Evolutionary conservation across 2,113 vertebrate species (phyloP).

Genomic region (Ptilonorhynchus violaceus): DNA sequence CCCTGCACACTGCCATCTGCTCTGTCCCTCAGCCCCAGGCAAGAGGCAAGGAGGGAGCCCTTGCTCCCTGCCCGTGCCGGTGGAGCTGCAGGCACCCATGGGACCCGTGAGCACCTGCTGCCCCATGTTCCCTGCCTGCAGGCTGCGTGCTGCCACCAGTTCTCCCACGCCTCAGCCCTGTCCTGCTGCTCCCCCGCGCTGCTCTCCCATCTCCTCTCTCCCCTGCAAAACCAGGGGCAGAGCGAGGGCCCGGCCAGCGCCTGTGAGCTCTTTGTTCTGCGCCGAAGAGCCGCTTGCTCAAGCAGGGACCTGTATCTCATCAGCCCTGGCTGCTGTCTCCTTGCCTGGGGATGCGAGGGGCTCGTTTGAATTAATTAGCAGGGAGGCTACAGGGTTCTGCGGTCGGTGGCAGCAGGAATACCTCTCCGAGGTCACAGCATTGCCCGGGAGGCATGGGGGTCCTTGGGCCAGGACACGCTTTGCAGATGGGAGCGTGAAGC

Average conservation of each 20-base stretch:
- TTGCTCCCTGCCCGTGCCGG: not conserved
- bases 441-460: rapidly evolving
- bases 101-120: not conserved
- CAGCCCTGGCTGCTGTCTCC: slow-evolving; percentile 12
- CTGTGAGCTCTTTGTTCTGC: slow-evolving; percentile 35
- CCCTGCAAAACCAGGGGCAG: not conserved
- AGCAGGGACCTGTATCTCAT: not conserved
- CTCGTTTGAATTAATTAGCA: slow-evolving; percentile 10
- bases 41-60: not conserved
- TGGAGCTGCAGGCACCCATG: not conserved
- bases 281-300: not conserved
- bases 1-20: slow-evolving; percentile 1
- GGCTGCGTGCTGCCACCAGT: not conserved
- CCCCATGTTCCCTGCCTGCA: rapidly evolving
- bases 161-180: not conserved
- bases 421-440: not conserved
- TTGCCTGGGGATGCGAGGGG: not conserved
- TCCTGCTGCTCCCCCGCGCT: not conserved
- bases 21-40: not conserved
- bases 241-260: rapidly evolving
- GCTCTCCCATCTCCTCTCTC: not conserved
- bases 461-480: not conserved
- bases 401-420: not conserved
- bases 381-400: not conserved
- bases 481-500: not conserved